A percentile compares a stretch with the other conserved stretches of the same genome.
Evolutionary conservation across 2,113 vertebrate species (phyloP).

Genomic region (Eptesicus fuscus): DNA sequence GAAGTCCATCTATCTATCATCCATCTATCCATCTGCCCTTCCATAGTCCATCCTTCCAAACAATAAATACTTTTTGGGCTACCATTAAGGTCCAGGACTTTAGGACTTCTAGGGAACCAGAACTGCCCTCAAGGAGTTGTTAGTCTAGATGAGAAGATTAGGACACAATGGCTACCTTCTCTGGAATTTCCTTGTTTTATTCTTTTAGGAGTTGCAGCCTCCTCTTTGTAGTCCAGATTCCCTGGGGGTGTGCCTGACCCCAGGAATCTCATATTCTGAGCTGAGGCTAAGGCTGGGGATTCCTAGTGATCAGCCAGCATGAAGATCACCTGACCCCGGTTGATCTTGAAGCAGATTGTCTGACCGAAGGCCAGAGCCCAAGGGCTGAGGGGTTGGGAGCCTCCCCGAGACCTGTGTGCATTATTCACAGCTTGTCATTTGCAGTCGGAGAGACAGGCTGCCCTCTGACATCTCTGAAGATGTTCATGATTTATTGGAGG

Average conservation of each 20-base stretch:
- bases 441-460: conserved; percentile 68
- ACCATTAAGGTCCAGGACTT: background rate
- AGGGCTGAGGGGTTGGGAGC: background rate
- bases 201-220: background rate
- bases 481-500: conserved; percentile 77
- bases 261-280: background rate
- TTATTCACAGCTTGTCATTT: conserved; percentile 79
- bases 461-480: conserved; percentile 75
- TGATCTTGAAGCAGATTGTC: background rate
- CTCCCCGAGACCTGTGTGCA: conserved; percentile 28
- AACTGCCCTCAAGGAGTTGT: background rate
- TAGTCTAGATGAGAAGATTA: background rate
- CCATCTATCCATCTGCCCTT: background rate
- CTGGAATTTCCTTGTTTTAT: background rate
- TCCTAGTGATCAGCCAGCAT: background rate
- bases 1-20: background rate
- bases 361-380: background rate
- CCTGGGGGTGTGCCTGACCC: background rate
- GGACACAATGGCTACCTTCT: background rate
- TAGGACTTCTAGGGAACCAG: background rate
- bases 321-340: background rate
- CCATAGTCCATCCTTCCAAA: background rate
- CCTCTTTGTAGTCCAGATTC: background rate
- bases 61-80: background rate
- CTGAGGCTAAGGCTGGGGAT: background rate